phyloP scores from a whole-genome alignment of 2,797 vertebrate species.

The Sorex maritimensis region DNA sequence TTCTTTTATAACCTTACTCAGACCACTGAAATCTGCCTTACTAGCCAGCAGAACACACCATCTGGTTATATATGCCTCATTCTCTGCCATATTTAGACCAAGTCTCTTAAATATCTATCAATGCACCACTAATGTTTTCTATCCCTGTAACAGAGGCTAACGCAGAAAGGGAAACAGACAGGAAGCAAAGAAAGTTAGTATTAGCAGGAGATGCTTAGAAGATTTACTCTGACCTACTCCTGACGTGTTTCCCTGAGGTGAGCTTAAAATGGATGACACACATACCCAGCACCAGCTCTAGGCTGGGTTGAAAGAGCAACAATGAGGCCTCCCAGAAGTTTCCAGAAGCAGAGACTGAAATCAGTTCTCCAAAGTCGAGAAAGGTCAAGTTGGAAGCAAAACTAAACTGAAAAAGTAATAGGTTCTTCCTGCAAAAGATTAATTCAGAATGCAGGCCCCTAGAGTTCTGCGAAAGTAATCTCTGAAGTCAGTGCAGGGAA shows the following conservation, averaged over 20 bases:
- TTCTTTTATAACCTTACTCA: conserved; percentile 29
- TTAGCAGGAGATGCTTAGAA: neutral
- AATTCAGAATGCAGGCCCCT: too few species aligned
- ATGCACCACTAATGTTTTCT: conserved; percentile 6
- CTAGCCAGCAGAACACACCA: conserved; percentile 41
- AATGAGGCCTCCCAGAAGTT: neutral
- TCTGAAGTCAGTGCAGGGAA: neutral
- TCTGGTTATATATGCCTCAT: neutral
- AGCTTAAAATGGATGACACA: neutral
- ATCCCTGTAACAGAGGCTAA: neutral
- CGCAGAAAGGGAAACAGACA: conserved; percentile 6
- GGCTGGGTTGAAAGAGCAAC: neutral
- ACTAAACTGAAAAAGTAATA: neutral
- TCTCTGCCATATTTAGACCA: conserved; percentile 48
- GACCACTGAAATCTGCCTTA: conserved; percentile 56
- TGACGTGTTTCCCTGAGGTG: neutral
- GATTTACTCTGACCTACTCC: neutral
- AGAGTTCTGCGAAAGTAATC: neutral
- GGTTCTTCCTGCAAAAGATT: neutral
- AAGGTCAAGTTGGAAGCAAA: neutral
- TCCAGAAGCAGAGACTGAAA: neutral
- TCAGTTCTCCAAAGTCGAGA: neutral
- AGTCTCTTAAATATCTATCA: conserved; percentile 18
- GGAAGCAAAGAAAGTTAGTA: neutral
- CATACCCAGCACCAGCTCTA: too few species aligned